phyloP scores from a whole-genome alignment of 2,113 vertebrate genomes.

The Brachypteracias leptosomus region DNA sequence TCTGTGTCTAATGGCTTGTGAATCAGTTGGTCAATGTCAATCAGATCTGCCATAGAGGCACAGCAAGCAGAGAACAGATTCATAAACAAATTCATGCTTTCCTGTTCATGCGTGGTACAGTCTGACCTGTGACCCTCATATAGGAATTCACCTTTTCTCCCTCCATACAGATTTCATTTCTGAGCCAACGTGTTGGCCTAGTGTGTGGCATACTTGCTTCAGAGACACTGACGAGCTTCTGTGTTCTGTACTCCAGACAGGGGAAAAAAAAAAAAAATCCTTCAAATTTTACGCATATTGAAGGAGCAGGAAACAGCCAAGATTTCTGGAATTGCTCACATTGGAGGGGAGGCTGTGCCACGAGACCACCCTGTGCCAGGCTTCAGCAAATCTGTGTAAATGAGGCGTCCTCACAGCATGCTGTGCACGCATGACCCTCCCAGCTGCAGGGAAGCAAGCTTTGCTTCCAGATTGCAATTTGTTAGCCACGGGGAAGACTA shows the following conservation, averaged over 20 bases:
- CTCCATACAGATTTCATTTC: not conserved
- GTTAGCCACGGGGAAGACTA: not conserved
- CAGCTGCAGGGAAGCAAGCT: not conserved
- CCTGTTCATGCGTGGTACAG: not conserved
- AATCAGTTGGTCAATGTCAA: not conserved
- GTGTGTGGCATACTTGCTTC: not conserved
- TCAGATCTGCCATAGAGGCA: not conserved
- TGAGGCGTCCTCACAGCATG: rapidly evolving
- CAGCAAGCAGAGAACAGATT: not conserved
- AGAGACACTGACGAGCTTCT: not conserved
- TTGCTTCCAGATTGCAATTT: not conserved
- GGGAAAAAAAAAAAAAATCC: not conserved
- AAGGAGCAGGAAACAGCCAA: not conserved
- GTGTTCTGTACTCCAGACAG: not conserved
- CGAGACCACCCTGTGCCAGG: not conserved
- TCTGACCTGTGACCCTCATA: not conserved
- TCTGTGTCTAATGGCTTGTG: not conserved
- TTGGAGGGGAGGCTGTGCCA: not conserved
- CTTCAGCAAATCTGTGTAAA: not conserved
- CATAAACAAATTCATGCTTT: not conserved
- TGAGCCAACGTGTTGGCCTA: not conserved
- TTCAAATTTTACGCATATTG: not conserved
- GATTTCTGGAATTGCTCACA: not conserved
- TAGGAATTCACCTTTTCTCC: not conserved
- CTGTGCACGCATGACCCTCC: rapidly evolving